Percentiles rank a stretch among this genome's conserved stretches.
phyloP scores from a whole-genome alignment of 2,113 vertebrate genomes.

The Calyptomena viridis region DNA sequence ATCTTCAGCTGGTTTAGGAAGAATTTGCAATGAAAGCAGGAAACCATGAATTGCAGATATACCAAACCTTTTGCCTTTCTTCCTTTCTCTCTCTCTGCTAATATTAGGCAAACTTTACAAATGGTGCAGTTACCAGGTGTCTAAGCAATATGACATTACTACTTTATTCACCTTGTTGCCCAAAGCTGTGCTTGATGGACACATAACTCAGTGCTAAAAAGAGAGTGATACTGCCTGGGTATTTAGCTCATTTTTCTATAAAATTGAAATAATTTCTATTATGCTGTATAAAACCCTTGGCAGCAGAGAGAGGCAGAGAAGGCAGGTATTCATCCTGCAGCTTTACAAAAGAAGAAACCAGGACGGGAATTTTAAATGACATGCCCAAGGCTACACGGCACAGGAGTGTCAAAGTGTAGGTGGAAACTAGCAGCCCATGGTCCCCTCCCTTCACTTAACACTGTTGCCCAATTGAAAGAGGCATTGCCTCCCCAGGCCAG shows the following conservation, averaged over 20 bases:
- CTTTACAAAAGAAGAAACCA: background rate
- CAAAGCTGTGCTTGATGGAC: background rate
- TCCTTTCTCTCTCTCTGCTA: background rate
- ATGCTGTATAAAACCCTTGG: background rate
- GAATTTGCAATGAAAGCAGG: background rate
- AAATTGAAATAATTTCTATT: background rate
- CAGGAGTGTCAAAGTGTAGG: background rate
- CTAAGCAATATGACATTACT: background rate
- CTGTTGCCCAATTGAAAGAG: background rate
- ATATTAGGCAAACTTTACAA: background rate
- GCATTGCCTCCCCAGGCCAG: background rate
- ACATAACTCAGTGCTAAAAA: conserved; percentile 19
- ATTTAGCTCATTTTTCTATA: conserved; percentile 2
- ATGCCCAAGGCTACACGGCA: background rate
- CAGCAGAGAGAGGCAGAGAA: background rate
- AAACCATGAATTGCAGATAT: background rate
- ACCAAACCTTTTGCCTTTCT: background rate
- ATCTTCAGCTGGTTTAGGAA: background rate
- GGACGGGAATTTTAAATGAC: background rate
- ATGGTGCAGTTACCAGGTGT: background rate
- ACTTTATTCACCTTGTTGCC: background rate
- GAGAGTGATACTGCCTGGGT: background rate
- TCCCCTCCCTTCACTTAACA: background rate
- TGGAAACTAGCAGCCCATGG: background rate
- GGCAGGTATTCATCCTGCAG: background rate